Evolutionary conservation across 1,140 invertebrate genomes (phyloP).

Genomic region (Hetaerina americana): DNA sequence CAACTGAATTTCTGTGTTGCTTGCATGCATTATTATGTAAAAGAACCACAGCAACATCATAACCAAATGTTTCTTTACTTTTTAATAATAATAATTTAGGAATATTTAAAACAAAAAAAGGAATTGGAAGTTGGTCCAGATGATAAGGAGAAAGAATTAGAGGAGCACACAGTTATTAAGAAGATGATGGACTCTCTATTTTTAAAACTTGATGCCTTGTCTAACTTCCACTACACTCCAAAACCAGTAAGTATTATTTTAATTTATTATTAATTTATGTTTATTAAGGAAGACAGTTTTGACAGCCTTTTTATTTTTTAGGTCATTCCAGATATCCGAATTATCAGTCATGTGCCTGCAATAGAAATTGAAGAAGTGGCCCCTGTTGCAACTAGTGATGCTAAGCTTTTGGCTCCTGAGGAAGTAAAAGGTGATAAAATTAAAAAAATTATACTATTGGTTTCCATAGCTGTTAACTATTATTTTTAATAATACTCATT

Average conservation of each 20-base stretch:
- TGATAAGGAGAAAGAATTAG: constrained; percentile 40
- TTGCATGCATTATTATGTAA: no score
- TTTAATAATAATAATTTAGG: constrained; percentile 32
- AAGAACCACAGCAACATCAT: no score
- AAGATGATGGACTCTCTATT: constrained; percentile 67
- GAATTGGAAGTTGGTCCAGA: constrained; percentile 39
- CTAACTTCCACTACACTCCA: constrained; percentile 90
- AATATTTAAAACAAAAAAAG: constrained; percentile 73
- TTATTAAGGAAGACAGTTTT: constrained; percentile 4
- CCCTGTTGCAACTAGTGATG: constrained; percentile 71
- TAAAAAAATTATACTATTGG: no score
- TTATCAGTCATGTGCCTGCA: constrained; percentile 82
- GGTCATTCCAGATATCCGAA: constrained; percentile 73
- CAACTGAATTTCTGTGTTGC: constrained; percentile 1
- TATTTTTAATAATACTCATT: no score
- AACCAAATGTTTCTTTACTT: constrained; percentile 1
- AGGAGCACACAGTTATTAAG: constrained; percentile 62
- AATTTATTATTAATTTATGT: constrained; percentile 5
- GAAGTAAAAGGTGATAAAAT: constrained; percentile 70
- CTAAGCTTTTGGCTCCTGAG: constrained; percentile 79
- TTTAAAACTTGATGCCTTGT: constrained; percentile 78
- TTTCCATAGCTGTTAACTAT: no score
- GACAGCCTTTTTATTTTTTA: constrained; percentile 27
- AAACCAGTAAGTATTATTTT: constrained; percentile 43
- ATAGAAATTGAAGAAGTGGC: constrained; percentile 93